Base-by-base conservation (phyloP, 2,797 vertebrate genomes). In the Pangasius mekongensis region DNA sequence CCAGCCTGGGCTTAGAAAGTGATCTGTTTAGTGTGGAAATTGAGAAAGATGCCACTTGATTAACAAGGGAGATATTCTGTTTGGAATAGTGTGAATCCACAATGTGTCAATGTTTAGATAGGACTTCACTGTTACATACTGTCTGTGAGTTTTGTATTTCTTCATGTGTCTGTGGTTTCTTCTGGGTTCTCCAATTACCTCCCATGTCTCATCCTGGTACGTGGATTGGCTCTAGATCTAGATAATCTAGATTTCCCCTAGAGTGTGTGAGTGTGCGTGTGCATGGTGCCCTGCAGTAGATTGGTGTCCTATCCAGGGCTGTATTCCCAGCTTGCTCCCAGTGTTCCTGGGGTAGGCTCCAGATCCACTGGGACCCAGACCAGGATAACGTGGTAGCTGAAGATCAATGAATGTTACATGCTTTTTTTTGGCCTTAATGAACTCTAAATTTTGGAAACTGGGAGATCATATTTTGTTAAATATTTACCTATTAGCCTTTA, bases 1-100 rank as follows among this genome's bases (percentile, higher is more conserved):
- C 94, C 94, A 95, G 78, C 86, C 27, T 87, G 52, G 91, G 93
- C 91, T 96, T 95, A 90, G 91, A 95, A 93, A 92, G 94, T 91
- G 92, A 92, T 95, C 93, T 94, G 92, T 92, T 93, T 92, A 91
- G 91, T 87, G 91, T 91, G 92, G 93, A 92, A 92, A 83, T 83
- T 94, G 93, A 93, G 93, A 74, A 86, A 43, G 69, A 84, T 91
- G 85, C 92, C 92, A 91, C 89, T 91, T 93, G 92, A 92, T 91
- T 93, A 93, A 92, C 92, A 90, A 92, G 91, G 90, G 90, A 91
- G 89, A 91, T 91, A 89, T 85, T 90, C 91, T 91, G 92, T 92
- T 93, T 91, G 87, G 89, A 91, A 91, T 87, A 69, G 49, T 33
- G 80, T 43, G 67, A 64, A 77, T 78, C 60, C 77, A 58, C 36